Evolutionary conservation across 2,888 invertebrate genomes (phyloP).

Genomic region (Oligia latruncula): DNA sequence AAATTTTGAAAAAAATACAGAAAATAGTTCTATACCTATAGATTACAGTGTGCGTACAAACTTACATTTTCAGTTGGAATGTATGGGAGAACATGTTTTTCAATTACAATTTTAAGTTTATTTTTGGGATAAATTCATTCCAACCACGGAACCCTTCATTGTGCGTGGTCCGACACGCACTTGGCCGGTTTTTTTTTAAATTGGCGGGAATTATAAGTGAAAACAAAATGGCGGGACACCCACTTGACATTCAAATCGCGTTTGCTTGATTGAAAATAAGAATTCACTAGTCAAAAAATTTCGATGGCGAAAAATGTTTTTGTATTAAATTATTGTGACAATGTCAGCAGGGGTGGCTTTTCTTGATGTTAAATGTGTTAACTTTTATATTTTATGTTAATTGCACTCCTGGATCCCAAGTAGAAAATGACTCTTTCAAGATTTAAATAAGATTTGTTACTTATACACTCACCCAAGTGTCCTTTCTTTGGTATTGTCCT

Average conservation of each 20-base stretch:
- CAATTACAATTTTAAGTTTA: no score
- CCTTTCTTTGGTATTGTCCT: no score
- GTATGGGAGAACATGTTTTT: no score
- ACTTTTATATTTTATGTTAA: constrained; percentile 35
- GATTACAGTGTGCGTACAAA: no score
- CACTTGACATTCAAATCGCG: constrained; percentile 69
- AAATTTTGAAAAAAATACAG: no score
- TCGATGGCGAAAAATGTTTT: constrained; percentile 56
- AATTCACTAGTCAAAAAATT: constrained; percentile 68
- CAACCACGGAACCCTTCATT: no score
- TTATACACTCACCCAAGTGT: no score
- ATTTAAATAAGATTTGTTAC: background rate
- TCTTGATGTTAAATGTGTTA: constrained; percentile 18
- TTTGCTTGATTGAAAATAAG: constrained; percentile 71
- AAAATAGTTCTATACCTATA: no score
- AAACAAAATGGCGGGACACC: constrained; percentile 65
- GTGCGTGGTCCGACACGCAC: no score
- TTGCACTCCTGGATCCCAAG: background rate
- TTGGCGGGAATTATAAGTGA: constrained; percentile 65
- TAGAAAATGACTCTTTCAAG: background rate
- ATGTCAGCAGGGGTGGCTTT: constrained; percentile 28
- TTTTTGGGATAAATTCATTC: no score
- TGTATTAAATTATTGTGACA: constrained; percentile 58
- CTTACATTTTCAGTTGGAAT: no score
- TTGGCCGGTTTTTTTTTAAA: constrained; percentile 43